Conservation (phyloP, 2,888 invertebrate species). For the Meloe dianella region DNA sequence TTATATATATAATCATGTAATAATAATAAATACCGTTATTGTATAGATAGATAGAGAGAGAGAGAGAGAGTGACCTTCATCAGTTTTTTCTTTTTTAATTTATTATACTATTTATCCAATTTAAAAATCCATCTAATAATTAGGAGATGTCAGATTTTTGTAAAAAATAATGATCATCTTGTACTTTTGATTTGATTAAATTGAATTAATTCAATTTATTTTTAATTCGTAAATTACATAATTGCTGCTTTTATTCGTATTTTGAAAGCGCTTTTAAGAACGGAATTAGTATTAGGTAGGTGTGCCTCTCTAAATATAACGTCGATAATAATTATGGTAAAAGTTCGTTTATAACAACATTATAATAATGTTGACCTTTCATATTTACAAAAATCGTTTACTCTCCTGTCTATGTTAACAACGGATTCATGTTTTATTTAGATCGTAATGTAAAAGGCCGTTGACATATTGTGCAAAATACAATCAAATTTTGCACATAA, state of each 20-base stretch:
- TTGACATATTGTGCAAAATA: no score
- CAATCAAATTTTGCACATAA: no score
- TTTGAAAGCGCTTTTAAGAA: background rate
- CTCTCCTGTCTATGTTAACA: no score
- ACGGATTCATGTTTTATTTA: no score
- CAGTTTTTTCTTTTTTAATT: no score
- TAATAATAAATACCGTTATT: no score
- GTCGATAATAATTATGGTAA: background rate
- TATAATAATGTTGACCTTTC: no score
- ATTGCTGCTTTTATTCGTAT: background rate
- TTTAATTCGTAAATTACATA: background rate
- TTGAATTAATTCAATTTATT: conserved; percentile 4
- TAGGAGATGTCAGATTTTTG: background rate
- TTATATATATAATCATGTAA: background rate
- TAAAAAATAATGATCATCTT: background rate
- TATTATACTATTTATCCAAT: no score
- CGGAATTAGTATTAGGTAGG: background rate
- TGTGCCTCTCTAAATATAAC: background rate
- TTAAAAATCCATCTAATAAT: background rate
- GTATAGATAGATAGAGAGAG: no score
- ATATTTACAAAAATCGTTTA: no score
- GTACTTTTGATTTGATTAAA: background rate
- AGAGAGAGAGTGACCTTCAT: no score
- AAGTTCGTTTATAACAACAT: background rate
- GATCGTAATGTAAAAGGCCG: no score